Base-by-base conservation (phyloP, 2,888 invertebrate genomes). In the Sthenelais limicola region DNA sequence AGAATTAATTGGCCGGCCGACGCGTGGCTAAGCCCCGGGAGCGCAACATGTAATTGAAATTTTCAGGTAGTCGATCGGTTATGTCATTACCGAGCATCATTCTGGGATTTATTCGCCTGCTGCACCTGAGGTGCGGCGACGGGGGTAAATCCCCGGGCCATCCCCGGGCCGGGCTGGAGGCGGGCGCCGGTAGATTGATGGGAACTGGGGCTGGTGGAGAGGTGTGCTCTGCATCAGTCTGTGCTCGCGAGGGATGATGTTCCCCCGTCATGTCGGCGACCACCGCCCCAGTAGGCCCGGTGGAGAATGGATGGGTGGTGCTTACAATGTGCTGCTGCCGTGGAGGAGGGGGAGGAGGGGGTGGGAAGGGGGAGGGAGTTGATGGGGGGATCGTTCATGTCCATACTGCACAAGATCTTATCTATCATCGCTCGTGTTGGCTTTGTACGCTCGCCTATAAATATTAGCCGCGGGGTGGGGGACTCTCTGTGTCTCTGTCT, bases 1-100 rank as follows among this genome's bases (percentile, higher is more conserved):
- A 62, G 54, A 71, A 71, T 71, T 71, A 71, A 71, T 71, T 47
- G 58, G 33, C 32, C 28, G 62, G 38, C 30, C 48, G 58, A 24
- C 48, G 58, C 62, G 43, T 24, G 26, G 24, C 30, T 71, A 49
- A 71, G 43, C 71, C 71, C 4, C 30, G n/a, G 24, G 21, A 30
- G 58, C 28, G 48, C 71, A 28, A 43, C 58, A 49, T 30, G 49
- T 62, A 71, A 71, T 71, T 62, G 62, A 58, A 58, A 71, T 28
- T 71, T 48, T 21, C 47, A 32, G 58, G 49, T 43, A 43, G 43
- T 49, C 71, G 43, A 71, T 71, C 56, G 47, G 30, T 47, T 48
- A 47, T 33, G 71, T 43, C 58, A 71, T 71, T 71, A 71, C 58
- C 38, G 48, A 49, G 47, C 47, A 71, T 71, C 47, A 33, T 58